Base-by-base conservation (phyloP, 2,888 invertebrate genomes). In the Scaptomyza parva region DNA sequence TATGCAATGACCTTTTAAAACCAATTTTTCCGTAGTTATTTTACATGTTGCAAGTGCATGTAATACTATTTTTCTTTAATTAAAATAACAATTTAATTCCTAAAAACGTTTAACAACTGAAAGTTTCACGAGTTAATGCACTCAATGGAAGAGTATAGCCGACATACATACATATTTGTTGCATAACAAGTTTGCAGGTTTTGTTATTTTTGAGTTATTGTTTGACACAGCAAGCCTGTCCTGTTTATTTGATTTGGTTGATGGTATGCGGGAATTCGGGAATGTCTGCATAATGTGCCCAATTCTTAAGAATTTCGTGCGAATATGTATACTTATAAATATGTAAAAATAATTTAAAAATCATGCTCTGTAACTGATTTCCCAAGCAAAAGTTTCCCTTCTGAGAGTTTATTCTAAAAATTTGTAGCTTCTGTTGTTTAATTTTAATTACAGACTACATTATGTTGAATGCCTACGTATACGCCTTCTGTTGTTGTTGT, bases 311-410 rank as follows among this genome's bases (percentile, higher is more conserved):
- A 43, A 69, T 51, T 75, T 70, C 37, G 8, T 12, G 6, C 6
- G 39, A n/a, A 8, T 3, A n/a, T 7, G 4, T 7, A 14, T 45
- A 48, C 55, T 58, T 58, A 44, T 20, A 45, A 28, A 14, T 20
- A 28, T 4, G 14, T 17, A 33, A 22, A 22, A n/a, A n/a, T 35
- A 14, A 33, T 47, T 67, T 62, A 54, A 63, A 76, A 88, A 69
- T 67, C 88, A 86, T 66, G 47, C 26, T 28, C 70, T 86, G 84
- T 77, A 74, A 84, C 84, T 84, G 88, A 84, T 84, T 77, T 74
- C 68, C 68, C 68, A 20, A 58, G 65, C 48, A 52, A 59, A 59
- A 67, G 50, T 70, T 71, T 58, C 65, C 50, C 50, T 48, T 30
- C 44, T 33, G 28, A 45, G 9, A 14, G 44, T 55, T 40, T 28